Percentiles rank a stretch among this genome's conserved stretches.
phyloP scores from a whole-genome alignment of 2,113 vertebrate genomes.

The Xiphophorus hellerii region DNA sequence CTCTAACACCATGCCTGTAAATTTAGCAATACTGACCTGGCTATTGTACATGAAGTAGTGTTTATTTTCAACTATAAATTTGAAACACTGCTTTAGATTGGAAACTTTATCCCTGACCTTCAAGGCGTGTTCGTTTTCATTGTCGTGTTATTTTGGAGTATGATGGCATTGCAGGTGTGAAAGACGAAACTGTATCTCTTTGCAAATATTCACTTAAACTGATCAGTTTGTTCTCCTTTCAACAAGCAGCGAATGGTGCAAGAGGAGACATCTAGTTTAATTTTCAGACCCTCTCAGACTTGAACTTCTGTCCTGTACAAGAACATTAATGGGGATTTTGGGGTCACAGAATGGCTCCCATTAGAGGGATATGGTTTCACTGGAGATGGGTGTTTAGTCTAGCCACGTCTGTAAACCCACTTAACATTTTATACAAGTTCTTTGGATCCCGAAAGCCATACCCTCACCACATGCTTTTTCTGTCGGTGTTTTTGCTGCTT shows the following conservation, averaged over 20 bases:
- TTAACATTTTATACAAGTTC: conserved; percentile 71
- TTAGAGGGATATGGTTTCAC: conserved; percentile 66
- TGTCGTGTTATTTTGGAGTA: not conserved
- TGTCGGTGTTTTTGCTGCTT: conserved; percentile 41
- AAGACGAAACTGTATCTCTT: not conserved
- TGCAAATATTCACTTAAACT: conserved; percentile 9
- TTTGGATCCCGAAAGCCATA: conserved; percentile 57
- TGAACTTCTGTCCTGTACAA: conserved; percentile 20
- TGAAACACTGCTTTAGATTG: not conserved
- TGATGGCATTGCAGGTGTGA: conserved; percentile 9
- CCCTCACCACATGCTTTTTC: conserved; percentile 51
- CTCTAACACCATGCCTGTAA: not conserved
- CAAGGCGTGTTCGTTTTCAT: not conserved
- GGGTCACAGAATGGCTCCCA: conserved; percentile 54
- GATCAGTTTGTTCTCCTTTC: conserved; percentile 20
- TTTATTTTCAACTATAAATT: not conserved
- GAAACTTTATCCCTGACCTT: conserved; percentile 2
- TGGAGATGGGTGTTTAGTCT: conserved; percentile 70
- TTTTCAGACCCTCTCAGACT: conserved; percentile 37
- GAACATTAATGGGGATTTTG: conserved; percentile 19
- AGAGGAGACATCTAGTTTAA: conserved; percentile 50
- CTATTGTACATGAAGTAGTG: not conserved
- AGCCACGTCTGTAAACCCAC: conserved; percentile 69
- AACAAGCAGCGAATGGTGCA: conserved; percentile 24
- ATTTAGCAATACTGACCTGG: not conserved